These are phyloP conservation scores for Brachionus plicatilis DNA, from an alignment of 1,140 invertebrate genomes.

Conservation along the genomic window DNA sequence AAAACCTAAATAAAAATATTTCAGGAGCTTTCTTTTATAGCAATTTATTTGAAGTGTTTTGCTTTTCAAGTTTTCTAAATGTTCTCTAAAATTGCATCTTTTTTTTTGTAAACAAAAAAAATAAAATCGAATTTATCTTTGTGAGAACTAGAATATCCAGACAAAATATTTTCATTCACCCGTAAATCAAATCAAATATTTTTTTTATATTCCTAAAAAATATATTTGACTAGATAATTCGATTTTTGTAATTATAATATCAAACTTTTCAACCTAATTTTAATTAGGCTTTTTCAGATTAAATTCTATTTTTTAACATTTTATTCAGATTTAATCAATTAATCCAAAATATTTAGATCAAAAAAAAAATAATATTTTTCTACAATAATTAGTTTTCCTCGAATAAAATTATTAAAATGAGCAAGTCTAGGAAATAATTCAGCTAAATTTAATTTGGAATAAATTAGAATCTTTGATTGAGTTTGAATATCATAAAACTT, in stretches of 20 bases:
- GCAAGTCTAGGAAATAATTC: too few species aligned
- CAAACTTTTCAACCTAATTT: neutral
- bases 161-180: neutral
- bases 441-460: too few species aligned
- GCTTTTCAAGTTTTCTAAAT: neutral
- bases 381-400: too few species aligned
- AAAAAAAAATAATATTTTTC: too few species aligned
- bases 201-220: neutral
- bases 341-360: too few species aligned
- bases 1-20: neutral
- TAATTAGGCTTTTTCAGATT: neutral
- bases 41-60: neutral
- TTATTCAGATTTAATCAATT: neutral
- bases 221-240: neutral
- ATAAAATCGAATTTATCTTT: neutral
- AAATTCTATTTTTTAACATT: neutral
- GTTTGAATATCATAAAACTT: too few species aligned
- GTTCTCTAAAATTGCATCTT: neutral
- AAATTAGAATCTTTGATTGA: too few species aligned
- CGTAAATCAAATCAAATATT: neutral
- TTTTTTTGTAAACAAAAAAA: neutral
- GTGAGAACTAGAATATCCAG: neutral
- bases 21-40: neutral
- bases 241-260: neutral
- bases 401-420: too few species aligned